These are phyloP conservation scores for Mionectes macconnelli DNA, from an alignment of 2,113 vertebrate species.

Conservation along the genomic window DNA sequence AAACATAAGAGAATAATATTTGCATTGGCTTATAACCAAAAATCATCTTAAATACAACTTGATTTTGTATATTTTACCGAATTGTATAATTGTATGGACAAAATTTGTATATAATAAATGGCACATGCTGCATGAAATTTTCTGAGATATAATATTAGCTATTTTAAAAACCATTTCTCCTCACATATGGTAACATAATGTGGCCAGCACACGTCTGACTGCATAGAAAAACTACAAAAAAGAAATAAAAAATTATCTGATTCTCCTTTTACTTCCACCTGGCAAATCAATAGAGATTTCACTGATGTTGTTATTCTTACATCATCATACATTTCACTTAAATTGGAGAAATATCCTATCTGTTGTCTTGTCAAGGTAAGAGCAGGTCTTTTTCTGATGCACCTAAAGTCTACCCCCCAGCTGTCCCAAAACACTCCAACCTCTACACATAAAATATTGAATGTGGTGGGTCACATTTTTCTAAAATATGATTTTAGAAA, in stretches of 20 bases:
- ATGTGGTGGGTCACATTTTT: neutral
- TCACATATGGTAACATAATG: slow-evolving; percentile 4
- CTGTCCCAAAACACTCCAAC: fast-evolving
- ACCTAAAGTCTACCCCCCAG: fast-evolving
- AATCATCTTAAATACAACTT: slow-evolving; percentile 31
- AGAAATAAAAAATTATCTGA: neutral
- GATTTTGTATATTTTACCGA: slow-evolving; percentile 51
- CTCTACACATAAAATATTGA: neutral
- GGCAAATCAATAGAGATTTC: neutral
- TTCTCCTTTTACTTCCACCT: neutral
- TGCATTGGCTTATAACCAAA: slow-evolving; percentile 49
- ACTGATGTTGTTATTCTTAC: neutral
- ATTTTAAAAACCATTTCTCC: slow-evolving; percentile 3
- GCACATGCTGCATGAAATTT: neutral
- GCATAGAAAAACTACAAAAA: neutral
- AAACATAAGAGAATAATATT: slow-evolving; percentile 63
- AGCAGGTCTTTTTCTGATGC: neutral
- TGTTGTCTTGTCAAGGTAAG: neutral
- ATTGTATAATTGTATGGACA: slow-evolving; percentile 42
- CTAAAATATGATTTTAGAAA: neutral
- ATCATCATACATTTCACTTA: fast-evolving
- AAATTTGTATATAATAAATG: slow-evolving; percentile 12
- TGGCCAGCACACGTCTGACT: slow-evolving; percentile 10
- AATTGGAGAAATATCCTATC: neutral
- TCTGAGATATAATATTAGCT: slow-evolving; percentile 17